Conservation (phyloP, 1,140 invertebrate species). For the Sycophaga agraensis region DNA sequence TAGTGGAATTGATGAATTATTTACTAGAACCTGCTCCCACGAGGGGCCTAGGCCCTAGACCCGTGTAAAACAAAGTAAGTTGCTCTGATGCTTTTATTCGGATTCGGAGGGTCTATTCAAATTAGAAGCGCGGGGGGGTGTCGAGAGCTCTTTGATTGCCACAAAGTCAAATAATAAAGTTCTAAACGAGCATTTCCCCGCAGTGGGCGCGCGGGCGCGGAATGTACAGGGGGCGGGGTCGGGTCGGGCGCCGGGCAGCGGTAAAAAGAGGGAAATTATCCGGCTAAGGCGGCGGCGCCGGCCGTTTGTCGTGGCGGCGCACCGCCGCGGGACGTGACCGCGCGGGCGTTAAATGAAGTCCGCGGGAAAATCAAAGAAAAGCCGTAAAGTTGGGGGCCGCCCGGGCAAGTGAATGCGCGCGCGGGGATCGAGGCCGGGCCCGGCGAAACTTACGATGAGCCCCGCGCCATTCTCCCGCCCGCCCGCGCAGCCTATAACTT, state of each 20-base stretch:
- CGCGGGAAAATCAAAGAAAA: slow-evolving; percentile 28
- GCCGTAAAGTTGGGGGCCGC: slow-evolving; percentile 7
- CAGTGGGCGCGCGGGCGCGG: too few relatives aligned
- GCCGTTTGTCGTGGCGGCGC: slow-evolving; percentile 32
- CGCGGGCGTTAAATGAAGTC: slow-evolving; percentile 27
- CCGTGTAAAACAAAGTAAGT: too few relatives aligned
- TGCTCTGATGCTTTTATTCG: too few relatives aligned
- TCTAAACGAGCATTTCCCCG: too few relatives aligned
- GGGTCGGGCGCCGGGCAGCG: too few relatives aligned
- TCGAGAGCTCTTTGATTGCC: too few relatives aligned
- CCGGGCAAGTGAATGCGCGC: background rate
- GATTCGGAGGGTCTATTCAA: too few relatives aligned
- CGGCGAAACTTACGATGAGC: slow-evolving; percentile 21
- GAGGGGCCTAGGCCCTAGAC: too few relatives aligned
- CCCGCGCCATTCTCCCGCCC: background rate
- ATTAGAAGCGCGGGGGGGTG: too few relatives aligned
- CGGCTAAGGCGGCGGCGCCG: background rate
- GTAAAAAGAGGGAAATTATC: background rate
- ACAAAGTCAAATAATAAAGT: too few relatives aligned
- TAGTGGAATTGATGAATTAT: background rate
- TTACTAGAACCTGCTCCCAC: too few relatives aligned
- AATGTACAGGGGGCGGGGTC: too few relatives aligned
- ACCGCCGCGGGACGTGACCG: slow-evolving; percentile 41
- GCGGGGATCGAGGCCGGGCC: background rate
- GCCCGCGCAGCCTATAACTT: slow-evolving; percentile 18